Base-by-base conservation (phyloP, 1,140 invertebrate species). In the Magallana angulata region DNA sequence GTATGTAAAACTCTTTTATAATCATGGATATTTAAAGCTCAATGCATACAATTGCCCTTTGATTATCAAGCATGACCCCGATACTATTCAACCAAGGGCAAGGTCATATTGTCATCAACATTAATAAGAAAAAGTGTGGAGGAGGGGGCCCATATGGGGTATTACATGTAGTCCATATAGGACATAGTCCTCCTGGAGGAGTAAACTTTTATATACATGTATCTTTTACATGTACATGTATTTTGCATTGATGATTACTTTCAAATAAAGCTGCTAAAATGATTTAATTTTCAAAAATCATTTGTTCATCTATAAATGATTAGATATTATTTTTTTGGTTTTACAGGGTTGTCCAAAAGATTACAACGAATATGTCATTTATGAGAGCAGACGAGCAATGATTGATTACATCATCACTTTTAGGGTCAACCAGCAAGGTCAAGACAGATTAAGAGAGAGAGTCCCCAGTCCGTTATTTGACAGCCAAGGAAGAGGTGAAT, bases 291-390 rank as follows among this genome's bases (percentile, higher is more conserved):
- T 64, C 7, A 7, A 64, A 64, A 48, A 48, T 48, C 36, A 48
- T 48, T 48, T 48, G 36, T 48, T 48, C 2, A 48, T 48, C 18
- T 16, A 64, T 18, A 64, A 64, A 14, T 0, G 1, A 18, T 3
- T 18, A 64, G 76, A 12, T 30, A 4, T 18, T 59, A 16, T 18
- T n/a, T 58, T n/a, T 7, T 82, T 18, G 62, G 64, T 80, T 71
- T 89, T 87, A 24, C 85, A 93, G 93, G 93, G 93, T 58, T 91
- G 91, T 82, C 93, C 93, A 14, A 89, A 90, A 56, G 92, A 93
- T 80, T 92, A 89, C 62, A 91, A 91, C 68, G 93, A 93, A 82
- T 93, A 86, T 91, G 91, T 93, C 11, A 90, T 93, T 11, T 93
- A 93, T 86, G 92, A 93, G 16, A 93, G 91, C 85, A 86, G 92